Conservation (phyloP, 2,797 vertebrate genomes). For the Enteromius viviparus region DNA sequence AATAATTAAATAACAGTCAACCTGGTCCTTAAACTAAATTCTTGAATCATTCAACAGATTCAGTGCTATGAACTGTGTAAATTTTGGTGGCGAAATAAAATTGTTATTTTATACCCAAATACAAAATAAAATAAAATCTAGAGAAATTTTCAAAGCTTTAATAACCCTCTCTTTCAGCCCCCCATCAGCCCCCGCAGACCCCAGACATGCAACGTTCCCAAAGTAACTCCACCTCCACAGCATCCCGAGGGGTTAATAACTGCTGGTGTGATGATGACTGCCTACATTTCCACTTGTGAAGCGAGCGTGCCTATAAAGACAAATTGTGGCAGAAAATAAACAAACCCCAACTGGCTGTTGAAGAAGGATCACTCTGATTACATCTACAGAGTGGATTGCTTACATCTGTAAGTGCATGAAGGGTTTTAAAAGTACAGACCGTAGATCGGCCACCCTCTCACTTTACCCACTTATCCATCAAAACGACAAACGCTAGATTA, state of each 20-base stretch:
- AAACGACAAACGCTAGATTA: constrained; percentile 75
- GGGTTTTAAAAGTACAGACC: constrained; percentile 74
- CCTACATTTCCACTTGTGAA: constrained; percentile 42
- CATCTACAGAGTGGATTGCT: constrained; percentile 65
- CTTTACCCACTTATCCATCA: constrained; percentile 74
- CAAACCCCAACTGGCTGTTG: constrained; percentile 61
- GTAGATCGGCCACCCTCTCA: constrained; percentile 65
- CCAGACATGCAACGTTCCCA: constrained; percentile 2
- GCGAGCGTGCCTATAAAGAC: constrained; percentile 66
- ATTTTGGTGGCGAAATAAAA: neutral
- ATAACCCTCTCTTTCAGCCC: constrained; percentile 1
- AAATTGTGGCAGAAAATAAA: constrained; percentile 71
- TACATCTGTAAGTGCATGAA: constrained; percentile 65
- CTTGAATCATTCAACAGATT: neutral
- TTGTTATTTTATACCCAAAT: neutral
- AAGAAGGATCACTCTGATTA: constrained; percentile 71
- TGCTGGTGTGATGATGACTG: constrained; percentile 63
- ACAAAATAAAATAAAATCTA: neutral
- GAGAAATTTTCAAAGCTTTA: constrained; percentile 7
- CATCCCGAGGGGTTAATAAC: constrained; percentile 68
- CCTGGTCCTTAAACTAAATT: neutral
- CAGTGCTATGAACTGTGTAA: neutral
- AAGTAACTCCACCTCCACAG: constrained; percentile 26
- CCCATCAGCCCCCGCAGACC: neutral
- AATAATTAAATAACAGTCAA: no score